Evolutionary conservation across 2,888 invertebrate species (phyloP), one percentile per base, ranked within the genome.

Genomic region (Noctua fimbriata): DNA sequence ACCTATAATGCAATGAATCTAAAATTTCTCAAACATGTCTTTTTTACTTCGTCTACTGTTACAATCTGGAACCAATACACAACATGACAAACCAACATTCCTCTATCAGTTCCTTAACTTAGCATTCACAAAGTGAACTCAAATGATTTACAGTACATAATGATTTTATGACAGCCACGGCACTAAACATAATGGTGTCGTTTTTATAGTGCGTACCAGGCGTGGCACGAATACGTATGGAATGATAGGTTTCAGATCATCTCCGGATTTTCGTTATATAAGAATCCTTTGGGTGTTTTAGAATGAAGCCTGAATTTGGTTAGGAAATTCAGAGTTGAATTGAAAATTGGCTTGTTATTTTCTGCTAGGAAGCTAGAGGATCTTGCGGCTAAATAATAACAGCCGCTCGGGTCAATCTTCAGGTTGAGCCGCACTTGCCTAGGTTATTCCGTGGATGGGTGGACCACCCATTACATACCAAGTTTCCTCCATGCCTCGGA

Each of bases 71-170:
- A 41, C 16, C n/a, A 21, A 44, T 32, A n/a, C 6, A 84, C 44
- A 60, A 36, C 10, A n/a, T 58, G 63, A 73, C 76, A 69, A 74
- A 74, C 67, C 3, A 2, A 74, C 16, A 24, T 28, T n/a, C 0
- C 28, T 65, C 49, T 36, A 55, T 41, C 32, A 44, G 47, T 52
- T 58, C 2, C 24, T 21, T 1, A 66, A 14, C 2, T 84, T 83
- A 74, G 2, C 32, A 87, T 84, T 84, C 84, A 55, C 65, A 55
- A 24, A 36, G 18, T 60, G 84, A 66, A 67, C 73, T 60, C 65
- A 28, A 72, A 83, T 87, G 78, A 84, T 84, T 83, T 81, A 82
- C 49, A 70, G 71, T 69, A 82, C 72, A 78, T 87, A 84, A 89
- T 89, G 84, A 71, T 79, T 87, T 87, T 87, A 89, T 77, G 81